Base-by-base conservation (phyloP, 2,888 invertebrate genomes). In the Tenthredo livida region DNA sequence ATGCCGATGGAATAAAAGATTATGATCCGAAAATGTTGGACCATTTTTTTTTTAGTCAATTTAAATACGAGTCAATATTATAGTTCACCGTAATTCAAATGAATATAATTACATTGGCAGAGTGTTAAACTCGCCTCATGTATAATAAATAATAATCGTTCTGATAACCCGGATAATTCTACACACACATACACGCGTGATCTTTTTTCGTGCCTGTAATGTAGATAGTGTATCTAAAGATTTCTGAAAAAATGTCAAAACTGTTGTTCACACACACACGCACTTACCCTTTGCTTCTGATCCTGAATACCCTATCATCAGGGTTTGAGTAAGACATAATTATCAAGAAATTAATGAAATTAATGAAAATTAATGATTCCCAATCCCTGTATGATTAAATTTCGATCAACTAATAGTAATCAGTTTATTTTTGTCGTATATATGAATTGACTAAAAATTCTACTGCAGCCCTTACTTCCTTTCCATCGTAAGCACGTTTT, bases 401-500 rank as follows among this genome's bases (percentile, higher is more conserved):
- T 61, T 17, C n/a, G 17, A n/a, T n/a, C 6, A n/a, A 50, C 50
- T 50, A 50, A 50, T 50, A n/a, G n/a, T n/a, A n/a, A n/a, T n/a
- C n/a, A n/a, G n/a, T n/a, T n/a, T 29, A 29, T 29, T 29, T 29
- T 29, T 29, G 29, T 29, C 29, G 1, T 29, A 29, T 50, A 50
- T n/a, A n/a, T n/a, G n/a, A 50, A 50, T 50, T 50, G 17, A 50
- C 6, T n/a, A 17, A 0, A 50, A 50, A 50, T 50, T n/a, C 12
- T 29, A 43, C n/a, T 29, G 2, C 29, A n/a, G 5, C 2, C 12
- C 82, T 70, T 40, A 86, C 89, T 88, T 89, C 87, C 86, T 88
- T 89, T 54, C 86, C 89, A 0, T 89, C 89, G 84, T 87, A 88
- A 2, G 89, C 87, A 25, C 72, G 83, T 58, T 86, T 84, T 72